phyloP scores from a whole-genome alignment of 2,113 vertebrate species.

The Eolophus roseicapilla region DNA sequence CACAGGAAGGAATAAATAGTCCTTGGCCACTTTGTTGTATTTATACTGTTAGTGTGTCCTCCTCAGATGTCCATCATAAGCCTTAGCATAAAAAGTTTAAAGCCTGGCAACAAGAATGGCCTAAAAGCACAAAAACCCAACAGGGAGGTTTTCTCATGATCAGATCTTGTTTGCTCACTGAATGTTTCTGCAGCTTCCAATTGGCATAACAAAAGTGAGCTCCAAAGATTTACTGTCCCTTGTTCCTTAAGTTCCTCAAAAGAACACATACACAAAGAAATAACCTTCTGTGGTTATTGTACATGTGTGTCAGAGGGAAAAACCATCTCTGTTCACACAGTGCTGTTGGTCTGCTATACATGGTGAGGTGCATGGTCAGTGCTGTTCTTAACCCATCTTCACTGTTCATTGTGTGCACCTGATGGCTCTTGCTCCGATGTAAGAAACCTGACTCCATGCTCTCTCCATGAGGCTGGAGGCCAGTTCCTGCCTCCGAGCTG shows the following conservation, averaged over 20 bases:
- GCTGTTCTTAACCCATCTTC: neutral
- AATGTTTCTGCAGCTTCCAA: neutral
- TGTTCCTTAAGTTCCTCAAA: neutral
- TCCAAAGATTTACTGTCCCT: neutral
- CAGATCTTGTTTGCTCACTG: neutral
- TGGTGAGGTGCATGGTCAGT: fast-evolving
- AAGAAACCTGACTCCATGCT: neutral
- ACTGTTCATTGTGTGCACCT: neutral
- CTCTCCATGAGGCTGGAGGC: neutral
- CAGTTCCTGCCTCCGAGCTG: neutral
- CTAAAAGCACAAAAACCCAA: neutral
- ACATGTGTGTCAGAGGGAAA: fast-evolving
- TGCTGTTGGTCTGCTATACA: neutral
- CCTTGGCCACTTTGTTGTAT: neutral
- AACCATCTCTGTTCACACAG: fast-evolving
- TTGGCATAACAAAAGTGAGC: neutral
- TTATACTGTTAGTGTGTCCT: neutral
- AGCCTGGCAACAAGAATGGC: neutral
- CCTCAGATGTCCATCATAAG: neutral
- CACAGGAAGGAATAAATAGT: neutral
- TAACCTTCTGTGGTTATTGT: neutral
- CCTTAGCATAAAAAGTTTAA: neutral
- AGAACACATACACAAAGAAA: fast-evolving
- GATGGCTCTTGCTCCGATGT: fast-evolving
- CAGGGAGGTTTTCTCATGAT: neutral